These are phyloP conservation scores for Tapirus indicus DNA, from an alignment of 2,797 vertebrate genomes.

Conservation along the genomic window DNA sequence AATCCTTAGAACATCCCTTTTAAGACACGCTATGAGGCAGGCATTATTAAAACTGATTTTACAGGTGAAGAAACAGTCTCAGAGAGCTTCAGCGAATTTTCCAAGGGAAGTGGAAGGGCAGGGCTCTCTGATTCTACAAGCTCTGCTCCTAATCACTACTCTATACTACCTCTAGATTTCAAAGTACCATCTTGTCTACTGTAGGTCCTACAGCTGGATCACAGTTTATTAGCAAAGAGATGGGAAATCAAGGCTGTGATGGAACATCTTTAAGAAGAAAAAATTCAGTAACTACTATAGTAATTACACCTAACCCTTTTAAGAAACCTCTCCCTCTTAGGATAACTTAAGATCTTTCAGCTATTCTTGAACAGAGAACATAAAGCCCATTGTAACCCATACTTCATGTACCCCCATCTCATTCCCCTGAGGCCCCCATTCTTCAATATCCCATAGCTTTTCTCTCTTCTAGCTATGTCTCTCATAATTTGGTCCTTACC, in stretches of 20 bases:
- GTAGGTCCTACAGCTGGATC: neutral
- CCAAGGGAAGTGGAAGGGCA: neutral
- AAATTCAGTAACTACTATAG: neutral
- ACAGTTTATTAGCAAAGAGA: neutral
- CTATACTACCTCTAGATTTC: neutral
- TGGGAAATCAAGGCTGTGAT: neutral
- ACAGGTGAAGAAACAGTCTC: neutral
- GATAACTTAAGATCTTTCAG: neutral
- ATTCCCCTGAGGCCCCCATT: neutral
- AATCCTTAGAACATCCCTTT: neutral
- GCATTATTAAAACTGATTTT: slow-evolving; percentile 23
- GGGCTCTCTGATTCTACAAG: neutral
- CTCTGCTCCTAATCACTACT: neutral
- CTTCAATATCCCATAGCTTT: neutral
- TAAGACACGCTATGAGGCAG: neutral
- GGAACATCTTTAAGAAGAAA: neutral
- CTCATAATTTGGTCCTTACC: neutral
- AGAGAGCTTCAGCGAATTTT: neutral
- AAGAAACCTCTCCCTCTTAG: neutral
- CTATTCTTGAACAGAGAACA: neutral
- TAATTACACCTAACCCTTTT: neutral
- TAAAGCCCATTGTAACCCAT: neutral
- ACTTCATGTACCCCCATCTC: fast-evolving
- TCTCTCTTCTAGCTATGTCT: neutral
- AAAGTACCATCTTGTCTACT: neutral